Evolutionary conservation across 2,797 vertebrate species (phyloP).

Genomic region (Notolabrus celidotus): DNA sequence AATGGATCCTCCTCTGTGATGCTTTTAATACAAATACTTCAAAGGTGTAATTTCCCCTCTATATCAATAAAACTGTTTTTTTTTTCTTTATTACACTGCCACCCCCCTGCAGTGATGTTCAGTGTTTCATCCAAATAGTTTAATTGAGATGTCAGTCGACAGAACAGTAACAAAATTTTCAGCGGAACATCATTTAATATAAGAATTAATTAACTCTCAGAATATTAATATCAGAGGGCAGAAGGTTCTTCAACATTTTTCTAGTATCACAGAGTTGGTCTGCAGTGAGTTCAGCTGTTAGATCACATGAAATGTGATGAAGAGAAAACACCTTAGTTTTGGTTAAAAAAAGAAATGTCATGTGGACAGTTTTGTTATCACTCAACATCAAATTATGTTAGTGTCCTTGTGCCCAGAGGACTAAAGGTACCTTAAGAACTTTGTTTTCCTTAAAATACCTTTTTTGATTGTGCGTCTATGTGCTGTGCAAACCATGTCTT

Average conservation of each 20-base stretch:
- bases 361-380: neutral
- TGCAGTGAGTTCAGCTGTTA: slow-evolving; percentile 3
- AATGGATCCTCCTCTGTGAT: slow-evolving; percentile 7
- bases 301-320: neutral
- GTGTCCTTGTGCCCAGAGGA: too few relatives aligned
- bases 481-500: too few relatives aligned
- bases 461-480: too few relatives aligned
- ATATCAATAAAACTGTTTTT: neutral
- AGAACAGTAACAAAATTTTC: slow-evolving; percentile 28
- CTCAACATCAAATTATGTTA: neutral
- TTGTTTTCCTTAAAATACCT: too few relatives aligned
- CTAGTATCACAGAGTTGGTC: slow-evolving; percentile 1
- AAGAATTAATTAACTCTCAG: slow-evolving; percentile 49
- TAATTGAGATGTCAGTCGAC: slow-evolving; percentile 47
- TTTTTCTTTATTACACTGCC: slow-evolving; percentile 1
- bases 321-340: neutral
- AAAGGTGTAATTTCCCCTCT: slow-evolving; percentile 16
- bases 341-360: neutral
- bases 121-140: slow-evolving; percentile 25
- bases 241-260: slow-evolving; percentile 5
- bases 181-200: slow-evolving; percentile 8
- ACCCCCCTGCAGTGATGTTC: slow-evolving; percentile 10
- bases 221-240: slow-evolving; percentile 24
- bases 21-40: slow-evolving; percentile 28
- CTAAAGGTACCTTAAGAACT: too few relatives aligned